Evolutionary conservation across 2,888 invertebrate genomes (phyloP), one percentile per base, ranked within the genome.

Genomic region (Mythimna pallens): DNA sequence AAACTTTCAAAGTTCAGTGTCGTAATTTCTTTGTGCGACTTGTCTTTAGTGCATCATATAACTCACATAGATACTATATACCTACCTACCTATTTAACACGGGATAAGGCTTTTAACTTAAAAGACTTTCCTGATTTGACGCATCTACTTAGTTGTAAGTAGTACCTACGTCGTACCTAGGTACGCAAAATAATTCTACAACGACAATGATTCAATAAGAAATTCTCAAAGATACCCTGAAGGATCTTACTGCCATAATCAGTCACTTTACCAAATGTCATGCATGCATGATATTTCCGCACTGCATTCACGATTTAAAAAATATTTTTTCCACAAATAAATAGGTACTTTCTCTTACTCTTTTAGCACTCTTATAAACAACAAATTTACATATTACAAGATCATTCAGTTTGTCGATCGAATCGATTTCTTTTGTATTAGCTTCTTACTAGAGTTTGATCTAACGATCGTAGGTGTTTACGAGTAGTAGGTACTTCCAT

Each of bases 1-100:
- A 52, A 59, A 73, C 22, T 43, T 71, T 73, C 25, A 10, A 10
- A 50, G 25, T 22, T 36, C 8, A 71, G 14, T 40, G 14, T 59
- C 14, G n/a, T 40, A 65, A 65, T 58, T 58, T 20, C 10, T 14
- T 43, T n/a, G 25, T 14, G 14, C 5, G 4, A 43, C 43, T 14
- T 66, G 14, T 47, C 47, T 47, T 20, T 67, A 54, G 40, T 52
- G 10, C 52, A 40, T 52, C 67, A 40, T 43, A 40, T 47, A 22
- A 8, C 34, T 70, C 22, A 47, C 34, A n/a, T 50, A n/a, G 14
- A n/a, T 20, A 50, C 25, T 25, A 25, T 20, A 1, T 17, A 47
- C 3, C 12, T 43, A 43, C 10, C 5, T 17, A 47, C 17, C 9
- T 47, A 17, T 2, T 47, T 4, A 43, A 47, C 17, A 47, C 17